A percentile compares a stretch with the other conserved stretches of the same genome.
These are phyloP conservation scores for Helicolenus hilgendorfi DNA, from an alignment of 2,797 vertebrate genomes.

Conservation along the genomic window DNA sequence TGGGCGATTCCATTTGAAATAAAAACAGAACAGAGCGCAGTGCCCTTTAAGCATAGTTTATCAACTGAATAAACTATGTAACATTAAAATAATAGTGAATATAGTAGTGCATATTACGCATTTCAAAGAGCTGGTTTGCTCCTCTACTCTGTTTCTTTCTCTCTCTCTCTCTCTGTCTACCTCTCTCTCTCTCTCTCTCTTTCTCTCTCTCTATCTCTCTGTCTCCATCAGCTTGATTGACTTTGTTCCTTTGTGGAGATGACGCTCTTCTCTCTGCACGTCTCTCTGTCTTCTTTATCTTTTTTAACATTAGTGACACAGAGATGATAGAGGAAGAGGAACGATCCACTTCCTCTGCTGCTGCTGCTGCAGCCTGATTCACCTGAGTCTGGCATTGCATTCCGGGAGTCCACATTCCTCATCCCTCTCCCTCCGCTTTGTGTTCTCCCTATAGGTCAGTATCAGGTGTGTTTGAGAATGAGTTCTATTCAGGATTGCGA, in stretches of 20 bases:
- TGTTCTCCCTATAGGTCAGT: not conserved
- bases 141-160: not conserved
- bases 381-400: conserved; percentile 45
- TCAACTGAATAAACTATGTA: too few species aligned
- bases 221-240: conserved; percentile 8
- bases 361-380: conserved; percentile 54
- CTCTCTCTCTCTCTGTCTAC: not conserved
- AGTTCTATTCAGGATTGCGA: not conserved
- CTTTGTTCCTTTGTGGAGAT: conserved; percentile 34
- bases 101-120: too few species aligned
- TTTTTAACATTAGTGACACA: conserved; percentile 37
- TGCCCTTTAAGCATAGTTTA: too few species aligned
- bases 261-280: not conserved
- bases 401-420: conserved; percentile 36
- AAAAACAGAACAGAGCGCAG: too few species aligned
- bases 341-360: conserved; percentile 41
- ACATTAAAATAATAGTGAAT: too few species aligned
- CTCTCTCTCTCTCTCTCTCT: too few species aligned
- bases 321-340: conserved; percentile 66
- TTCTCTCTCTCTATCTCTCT: too few species aligned
- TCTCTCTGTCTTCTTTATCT: conserved; percentile 15
- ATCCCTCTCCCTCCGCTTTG: not conserved
- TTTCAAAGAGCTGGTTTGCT: too few species aligned
- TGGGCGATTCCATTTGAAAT: too few species aligned
- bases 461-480: not conserved